Percentiles rank a stretch among this genome's conserved stretches.
These are phyloP conservation scores for Trissonchulus latispiculum DNA, from an alignment of 2,888 invertebrate species.

Conservation along the genomic window DNA sequence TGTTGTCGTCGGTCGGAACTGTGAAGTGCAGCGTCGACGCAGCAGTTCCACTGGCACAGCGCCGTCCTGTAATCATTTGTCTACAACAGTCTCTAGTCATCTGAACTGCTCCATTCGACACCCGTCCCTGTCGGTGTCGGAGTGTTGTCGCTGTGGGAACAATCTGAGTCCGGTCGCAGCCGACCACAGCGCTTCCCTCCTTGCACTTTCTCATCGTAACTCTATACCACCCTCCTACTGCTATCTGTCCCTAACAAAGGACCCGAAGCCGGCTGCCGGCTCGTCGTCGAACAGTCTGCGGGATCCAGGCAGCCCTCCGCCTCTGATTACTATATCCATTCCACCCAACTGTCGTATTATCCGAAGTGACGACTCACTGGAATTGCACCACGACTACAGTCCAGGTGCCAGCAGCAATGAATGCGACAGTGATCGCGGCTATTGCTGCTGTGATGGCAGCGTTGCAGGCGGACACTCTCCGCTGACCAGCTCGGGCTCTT, in stretches of 20 bases:
- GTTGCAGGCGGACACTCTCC: no score
- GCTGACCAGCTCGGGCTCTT: no score
- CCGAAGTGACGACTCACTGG: slow-evolving; percentile 7
- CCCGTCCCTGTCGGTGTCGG: background rate
- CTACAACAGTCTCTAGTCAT: no score
- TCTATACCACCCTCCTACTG: background rate
- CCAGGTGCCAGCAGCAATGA: no score
- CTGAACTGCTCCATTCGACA: background rate
- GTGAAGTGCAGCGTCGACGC: no score
- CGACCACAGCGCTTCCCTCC: background rate
- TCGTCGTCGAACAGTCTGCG: no score
- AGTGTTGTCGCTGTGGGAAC: background rate
- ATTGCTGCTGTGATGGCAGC: background rate
- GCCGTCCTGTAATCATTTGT: background rate
- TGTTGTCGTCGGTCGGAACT: no score
- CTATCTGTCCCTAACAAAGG: background rate
- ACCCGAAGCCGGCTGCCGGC: background rate
- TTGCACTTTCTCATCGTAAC: background rate
- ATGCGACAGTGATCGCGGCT: no score
- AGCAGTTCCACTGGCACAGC: background rate
- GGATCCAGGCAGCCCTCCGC: background rate
- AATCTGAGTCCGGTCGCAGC: background rate
- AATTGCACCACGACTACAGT: background rate
- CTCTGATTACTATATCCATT: slow-evolving; percentile 17
- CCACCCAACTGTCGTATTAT: slow-evolving; percentile 19